Conservation (phyloP, 2,113 vertebrate genomes). For the Trachemys scripta region DNA sequence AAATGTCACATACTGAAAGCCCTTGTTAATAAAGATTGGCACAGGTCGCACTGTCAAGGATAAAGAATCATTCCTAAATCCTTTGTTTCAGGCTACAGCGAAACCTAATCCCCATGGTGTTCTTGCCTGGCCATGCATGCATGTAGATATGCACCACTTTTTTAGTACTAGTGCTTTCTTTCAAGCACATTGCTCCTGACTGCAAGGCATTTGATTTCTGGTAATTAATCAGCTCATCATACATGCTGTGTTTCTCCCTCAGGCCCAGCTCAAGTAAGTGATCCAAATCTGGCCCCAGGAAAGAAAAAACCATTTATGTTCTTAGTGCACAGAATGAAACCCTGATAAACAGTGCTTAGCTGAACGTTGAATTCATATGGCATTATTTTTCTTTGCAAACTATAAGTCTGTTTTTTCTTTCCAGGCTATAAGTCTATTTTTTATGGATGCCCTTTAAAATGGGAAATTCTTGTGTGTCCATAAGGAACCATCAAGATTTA, state of each 20-base stretch:
- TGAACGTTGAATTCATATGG: slow-evolving; percentile 75
- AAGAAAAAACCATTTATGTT: slow-evolving; percentile 78
- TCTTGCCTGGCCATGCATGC: slow-evolving; percentile 66
- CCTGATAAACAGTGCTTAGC: slow-evolving; percentile 73
- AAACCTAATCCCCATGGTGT: slow-evolving; percentile 72
- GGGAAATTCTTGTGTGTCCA: slow-evolving; percentile 25
- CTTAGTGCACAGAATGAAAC: slow-evolving; percentile 67
- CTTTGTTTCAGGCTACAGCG: slow-evolving; percentile 77
- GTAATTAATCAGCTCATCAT: slow-evolving; percentile 87
- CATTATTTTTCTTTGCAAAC: slow-evolving; percentile 33
- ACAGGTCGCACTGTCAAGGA: slow-evolving; percentile 78
- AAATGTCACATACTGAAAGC: slow-evolving; percentile 74
- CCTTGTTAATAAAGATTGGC: slow-evolving; percentile 73
- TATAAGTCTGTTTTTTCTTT: neutral
- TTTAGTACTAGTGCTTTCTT: slow-evolving; percentile 62
- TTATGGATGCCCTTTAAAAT: slow-evolving; percentile 45
- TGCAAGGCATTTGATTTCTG: slow-evolving; percentile 84
- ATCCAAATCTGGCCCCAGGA: slow-evolving; percentile 80
- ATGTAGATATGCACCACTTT: slow-evolving; percentile 60
- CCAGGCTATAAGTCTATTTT: neutral
- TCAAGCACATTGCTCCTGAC: slow-evolving; percentile 72
- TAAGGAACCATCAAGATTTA: slow-evolving; percentile 59
- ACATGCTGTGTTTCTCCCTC: slow-evolving; percentile 77
- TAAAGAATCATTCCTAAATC: slow-evolving; percentile 79
- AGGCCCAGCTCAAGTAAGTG: slow-evolving; percentile 78